Evolutionary conservation across 2,797 vertebrate genomes (phyloP).

Genomic region (Scomberomorus guttatus): DNA sequence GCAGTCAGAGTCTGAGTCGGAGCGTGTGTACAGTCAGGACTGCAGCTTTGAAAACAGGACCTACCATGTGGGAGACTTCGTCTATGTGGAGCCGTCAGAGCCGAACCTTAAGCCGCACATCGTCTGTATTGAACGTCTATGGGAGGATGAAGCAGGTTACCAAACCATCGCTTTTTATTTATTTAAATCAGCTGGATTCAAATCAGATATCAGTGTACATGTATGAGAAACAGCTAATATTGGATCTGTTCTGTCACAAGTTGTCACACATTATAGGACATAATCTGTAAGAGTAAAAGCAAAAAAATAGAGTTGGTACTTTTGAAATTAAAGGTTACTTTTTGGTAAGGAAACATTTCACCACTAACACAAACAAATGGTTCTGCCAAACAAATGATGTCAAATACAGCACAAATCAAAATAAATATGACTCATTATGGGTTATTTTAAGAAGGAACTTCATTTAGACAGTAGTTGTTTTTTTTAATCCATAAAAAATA

Average conservation of each 20-base stretch:
- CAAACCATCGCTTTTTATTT: not conserved
- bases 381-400: no score
- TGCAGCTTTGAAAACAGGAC: conserved; percentile 95
- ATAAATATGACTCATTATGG: no score
- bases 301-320: not conserved
- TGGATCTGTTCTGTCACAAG: not conserved
- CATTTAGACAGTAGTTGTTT: not conserved
- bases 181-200: not conserved
- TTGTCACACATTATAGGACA: not conserved
- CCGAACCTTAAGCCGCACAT: conserved; percentile 94
- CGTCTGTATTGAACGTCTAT: conserved; percentile 96
- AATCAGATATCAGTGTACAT: not conserved
- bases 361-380: no score
- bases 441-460: not conserved
- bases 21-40: conserved; percentile 92
- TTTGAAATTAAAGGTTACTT: no score
- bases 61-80: conserved; percentile 96
- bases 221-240: not conserved
- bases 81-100: conserved; percentile 96
- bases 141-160: conserved; percentile 95
- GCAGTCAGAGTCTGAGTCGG: conserved; percentile 84
- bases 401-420: no score
- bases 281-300: not conserved
- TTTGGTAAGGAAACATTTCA: no score
- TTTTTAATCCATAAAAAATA: not conserved